Percentiles rank a stretch among this genome's conserved stretches.
These are phyloP conservation scores for Sarcophaga caerulescens DNA, from an alignment of 2,888 invertebrate species.

Conservation along the genomic window DNA sequence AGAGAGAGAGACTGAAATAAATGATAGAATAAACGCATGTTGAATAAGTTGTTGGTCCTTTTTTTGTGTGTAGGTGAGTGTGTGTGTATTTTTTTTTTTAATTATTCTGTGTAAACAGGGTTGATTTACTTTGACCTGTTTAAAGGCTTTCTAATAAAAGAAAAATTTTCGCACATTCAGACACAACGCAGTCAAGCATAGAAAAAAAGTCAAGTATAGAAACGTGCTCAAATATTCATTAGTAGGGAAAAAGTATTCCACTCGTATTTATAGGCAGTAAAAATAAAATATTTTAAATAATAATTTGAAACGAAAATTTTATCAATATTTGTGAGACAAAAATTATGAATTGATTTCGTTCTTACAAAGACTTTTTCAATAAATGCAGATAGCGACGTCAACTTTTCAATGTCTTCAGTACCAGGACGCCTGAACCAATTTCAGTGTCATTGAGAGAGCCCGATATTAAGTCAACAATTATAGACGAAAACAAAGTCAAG, in stretches of 20 bases:
- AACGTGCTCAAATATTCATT: slow-evolving; percentile 72
- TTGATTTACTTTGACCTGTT: slow-evolving; percentile 48
- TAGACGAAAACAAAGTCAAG: too few species aligned
- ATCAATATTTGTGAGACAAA: too few species aligned
- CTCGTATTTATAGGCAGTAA: background rate
- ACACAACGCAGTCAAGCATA: background rate
- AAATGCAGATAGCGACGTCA: too few species aligned
- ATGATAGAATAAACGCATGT: slow-evolving; percentile 7
- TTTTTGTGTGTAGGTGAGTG: slow-evolving; percentile 29
- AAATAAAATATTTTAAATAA: slow-evolving; percentile 27
- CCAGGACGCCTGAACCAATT: too few species aligned
- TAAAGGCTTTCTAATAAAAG: slow-evolving; percentile 19
- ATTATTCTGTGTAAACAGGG: slow-evolving; percentile 36
- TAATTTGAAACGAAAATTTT: too few species aligned
- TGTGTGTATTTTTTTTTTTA: slow-evolving; percentile 27
- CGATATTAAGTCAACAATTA: too few species aligned
- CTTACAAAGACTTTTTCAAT: too few species aligned
- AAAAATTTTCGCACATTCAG: background rate
- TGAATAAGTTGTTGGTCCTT: slow-evolving; percentile 4
- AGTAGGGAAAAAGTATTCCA: background rate
- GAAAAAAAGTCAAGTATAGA: slow-evolving; percentile 75
- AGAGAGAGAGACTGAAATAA: slow-evolving; percentile 43
- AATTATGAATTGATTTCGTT: too few species aligned
- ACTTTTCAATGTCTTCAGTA: too few species aligned
- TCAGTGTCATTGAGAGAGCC: too few species aligned